Conservation (phyloP, 2,888 invertebrate species). For the Sinotaia quadrata region DNA sequence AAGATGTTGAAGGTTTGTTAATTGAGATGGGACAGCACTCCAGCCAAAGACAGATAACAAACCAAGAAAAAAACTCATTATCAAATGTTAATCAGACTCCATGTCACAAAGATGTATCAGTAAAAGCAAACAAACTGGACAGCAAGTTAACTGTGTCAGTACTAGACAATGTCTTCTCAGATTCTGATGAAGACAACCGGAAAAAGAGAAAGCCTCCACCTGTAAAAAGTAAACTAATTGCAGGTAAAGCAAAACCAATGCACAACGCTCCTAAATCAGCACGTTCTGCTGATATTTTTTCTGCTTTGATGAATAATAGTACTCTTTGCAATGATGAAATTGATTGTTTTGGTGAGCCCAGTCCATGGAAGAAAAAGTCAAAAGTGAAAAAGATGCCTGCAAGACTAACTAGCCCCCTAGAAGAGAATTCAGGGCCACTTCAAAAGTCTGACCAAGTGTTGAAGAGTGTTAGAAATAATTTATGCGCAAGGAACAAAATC, state of each 20-base stretch:
- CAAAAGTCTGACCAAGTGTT: conserved; percentile 49
- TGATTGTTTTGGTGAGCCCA: conserved; percentile 41
- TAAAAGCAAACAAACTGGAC: not conserved
- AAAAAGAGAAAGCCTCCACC: conserved; percentile 42
- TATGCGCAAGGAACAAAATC: no score
- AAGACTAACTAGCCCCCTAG: conserved; percentile 48
- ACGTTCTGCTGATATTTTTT: conserved; percentile 24
- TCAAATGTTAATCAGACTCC: not conserved
- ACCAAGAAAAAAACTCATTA: not conserved
- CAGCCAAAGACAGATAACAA: not conserved
- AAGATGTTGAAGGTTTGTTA: conserved; percentile 26
- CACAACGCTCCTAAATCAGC: not conserved
- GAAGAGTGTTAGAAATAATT: no score
- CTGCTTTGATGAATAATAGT: conserved; percentile 40
- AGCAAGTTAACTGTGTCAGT: conserved; percentile 23
- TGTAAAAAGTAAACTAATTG: conserved; percentile 17
- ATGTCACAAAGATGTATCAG: not conserved
- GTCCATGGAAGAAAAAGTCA: conserved; percentile 42
- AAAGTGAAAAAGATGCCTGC: conserved; percentile 26
- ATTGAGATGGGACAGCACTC: conserved; percentile 18
- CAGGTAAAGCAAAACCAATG: not conserved
- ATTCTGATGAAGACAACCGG: not conserved
- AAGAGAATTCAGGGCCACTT: conserved; percentile 47
- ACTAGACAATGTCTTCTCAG: conserved; percentile 47
- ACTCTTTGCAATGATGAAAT: conserved; percentile 48